Evolutionary conservation across 2,888 invertebrate genomes (phyloP).

Genomic region (Monopis laevigella): DNA sequence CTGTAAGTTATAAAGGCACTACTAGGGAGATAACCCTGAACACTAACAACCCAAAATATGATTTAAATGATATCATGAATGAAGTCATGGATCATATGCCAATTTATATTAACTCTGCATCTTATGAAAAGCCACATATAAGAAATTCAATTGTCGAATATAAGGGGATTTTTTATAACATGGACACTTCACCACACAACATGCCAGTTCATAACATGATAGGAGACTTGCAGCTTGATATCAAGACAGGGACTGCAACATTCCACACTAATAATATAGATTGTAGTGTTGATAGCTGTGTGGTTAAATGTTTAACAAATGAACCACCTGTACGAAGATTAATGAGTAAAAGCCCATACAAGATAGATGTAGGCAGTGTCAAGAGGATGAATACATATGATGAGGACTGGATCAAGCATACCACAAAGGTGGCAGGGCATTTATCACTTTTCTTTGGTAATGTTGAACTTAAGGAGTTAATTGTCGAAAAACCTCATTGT

Average conservation of each 20-base stretch:
- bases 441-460: neutral
- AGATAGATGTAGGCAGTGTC: neutral
- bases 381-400: neutral
- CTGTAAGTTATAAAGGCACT: neutral
- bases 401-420: neutral
- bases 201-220: neutral
- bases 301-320: neutral
- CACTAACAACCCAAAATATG: slow-evolving; percentile 8
- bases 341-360: neutral
- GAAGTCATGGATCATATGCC: slow-evolving; percentile 7
- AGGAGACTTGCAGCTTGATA: neutral
- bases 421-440: slow-evolving; percentile 1
- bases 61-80: slow-evolving; percentile 4
- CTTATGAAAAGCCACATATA: neutral
- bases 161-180: neutral
- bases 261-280: neutral
- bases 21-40: neutral
- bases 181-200: neutral
- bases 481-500: slow-evolving; percentile 5
- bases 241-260: neutral
- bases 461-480: slow-evolving; percentile 5
- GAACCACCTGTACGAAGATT: slow-evolving; percentile 1
- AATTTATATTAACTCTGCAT: neutral
- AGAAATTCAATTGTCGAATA: neutral
- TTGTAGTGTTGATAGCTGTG: neutral